A percentile compares a stretch with the other conserved stretches of the same genome.
Evolutionary conservation across 1,140 invertebrate genomes (phyloP).

Genomic region (Calephelis virginiensis): DNA sequence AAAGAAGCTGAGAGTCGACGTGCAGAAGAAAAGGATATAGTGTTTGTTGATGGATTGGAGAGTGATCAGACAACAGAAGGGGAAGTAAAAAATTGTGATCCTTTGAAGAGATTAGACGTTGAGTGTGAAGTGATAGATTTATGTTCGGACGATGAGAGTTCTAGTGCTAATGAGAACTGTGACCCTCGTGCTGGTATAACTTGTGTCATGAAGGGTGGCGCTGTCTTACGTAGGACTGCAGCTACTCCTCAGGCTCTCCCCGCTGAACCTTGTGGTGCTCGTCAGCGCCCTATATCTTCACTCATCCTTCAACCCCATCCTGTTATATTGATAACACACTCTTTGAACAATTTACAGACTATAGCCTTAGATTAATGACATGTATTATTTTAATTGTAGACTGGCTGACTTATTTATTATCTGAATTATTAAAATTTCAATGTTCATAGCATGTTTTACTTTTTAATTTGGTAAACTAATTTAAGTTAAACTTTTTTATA

Average conservation of each 20-base stretch:
- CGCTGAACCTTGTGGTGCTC: constrained; percentile 64
- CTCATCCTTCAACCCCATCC: constrained; percentile 63
- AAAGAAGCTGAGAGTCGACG: constrained; percentile 40
- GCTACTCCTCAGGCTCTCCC: constrained; percentile 61
- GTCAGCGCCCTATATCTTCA: constrained; percentile 54
- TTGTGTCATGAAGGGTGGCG: constrained; percentile 68
- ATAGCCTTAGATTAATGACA: constrained; percentile 66
- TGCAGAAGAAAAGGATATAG: constrained; percentile 58
- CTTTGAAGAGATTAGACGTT: constrained; percentile 50
- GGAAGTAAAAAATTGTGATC: constrained; percentile 51
- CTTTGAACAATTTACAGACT: constrained; percentile 69
- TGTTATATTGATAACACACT: constrained; percentile 65
- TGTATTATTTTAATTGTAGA: constrained; percentile 50
- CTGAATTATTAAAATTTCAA: constrained; percentile 49
- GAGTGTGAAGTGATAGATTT: constrained; percentile 76
- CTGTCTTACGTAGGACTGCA: constrained; percentile 59
- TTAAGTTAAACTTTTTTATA: too few relatives aligned
- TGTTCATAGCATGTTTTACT: constrained; percentile 44
- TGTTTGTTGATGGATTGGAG: constrained; percentile 61
- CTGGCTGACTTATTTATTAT: constrained; percentile 63
- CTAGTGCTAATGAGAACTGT: constrained; percentile 66
- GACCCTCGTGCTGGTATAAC: constrained; percentile 64
- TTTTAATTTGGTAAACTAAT: not conserved
- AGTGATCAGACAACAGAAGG: constrained; percentile 42
- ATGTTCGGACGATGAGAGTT: constrained; percentile 74